Percentiles rank a stretch among this genome's conserved stretches.
Evolutionary conservation across 2,888 invertebrate genomes (phyloP).

Genomic region (Conus canariensis): DNA sequence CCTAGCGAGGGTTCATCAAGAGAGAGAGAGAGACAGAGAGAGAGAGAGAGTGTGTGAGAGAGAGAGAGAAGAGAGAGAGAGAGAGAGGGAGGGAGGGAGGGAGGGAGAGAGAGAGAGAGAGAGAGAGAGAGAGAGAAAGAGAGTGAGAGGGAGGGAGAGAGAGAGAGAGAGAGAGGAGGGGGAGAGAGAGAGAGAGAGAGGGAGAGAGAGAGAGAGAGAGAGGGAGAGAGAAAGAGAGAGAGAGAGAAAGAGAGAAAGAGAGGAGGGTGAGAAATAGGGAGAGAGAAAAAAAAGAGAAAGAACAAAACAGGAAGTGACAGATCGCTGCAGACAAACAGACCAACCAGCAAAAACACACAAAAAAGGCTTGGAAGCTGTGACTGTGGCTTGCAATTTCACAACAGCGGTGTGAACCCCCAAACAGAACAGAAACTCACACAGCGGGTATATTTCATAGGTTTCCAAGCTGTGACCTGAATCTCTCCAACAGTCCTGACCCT

Average conservation of each 20-base stretch:
- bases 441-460: slow-evolving; percentile 27
- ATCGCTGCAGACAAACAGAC: not conserved
- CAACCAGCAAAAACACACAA: not conserved
- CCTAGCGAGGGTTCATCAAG: too few species aligned
- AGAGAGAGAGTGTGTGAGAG: too few species aligned
- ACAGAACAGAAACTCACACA: slow-evolving; percentile 4
- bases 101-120: too few species aligned
- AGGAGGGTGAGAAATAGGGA: not conserved
- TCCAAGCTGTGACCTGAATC: not conserved
- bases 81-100: too few species aligned
- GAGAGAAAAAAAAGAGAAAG: not conserved
- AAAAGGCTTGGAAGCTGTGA: not conserved
- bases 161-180: slow-evolving; percentile 4
- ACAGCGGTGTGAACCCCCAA: not conserved
- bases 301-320: not conserved
- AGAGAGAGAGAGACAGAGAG: too few species aligned
- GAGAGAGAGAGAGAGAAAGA: too few species aligned
- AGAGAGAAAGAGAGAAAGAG: not conserved
- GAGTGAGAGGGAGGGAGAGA: too few species aligned
- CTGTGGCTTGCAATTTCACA: not conserved
- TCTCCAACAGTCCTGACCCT: not conserved
- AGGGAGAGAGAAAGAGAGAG: too few species aligned
- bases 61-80: too few species aligned
- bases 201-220: too few species aligned
- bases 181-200: not conserved